Percentiles rank a stretch among this genome's conserved stretches.
Evolutionary conservation across 2,113 vertebrate genomes (phyloP).

Genomic region (Tiliqua scincoides): DNA sequence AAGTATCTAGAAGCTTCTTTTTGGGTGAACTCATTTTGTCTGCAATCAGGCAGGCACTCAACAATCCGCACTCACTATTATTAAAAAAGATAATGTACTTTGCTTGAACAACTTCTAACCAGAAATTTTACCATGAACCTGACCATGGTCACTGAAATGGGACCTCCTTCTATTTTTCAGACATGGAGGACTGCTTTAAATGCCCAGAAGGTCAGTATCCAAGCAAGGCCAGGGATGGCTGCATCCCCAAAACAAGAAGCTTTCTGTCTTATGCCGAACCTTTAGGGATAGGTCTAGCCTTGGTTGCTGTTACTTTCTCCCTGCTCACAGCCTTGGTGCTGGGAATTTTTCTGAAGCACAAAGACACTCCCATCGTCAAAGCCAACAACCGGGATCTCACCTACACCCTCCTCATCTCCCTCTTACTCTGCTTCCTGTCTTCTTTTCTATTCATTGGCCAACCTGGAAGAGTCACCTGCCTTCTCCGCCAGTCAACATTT

Average conservation of each 20-base stretch:
- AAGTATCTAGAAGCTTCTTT: no score
- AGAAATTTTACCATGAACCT: not conserved
- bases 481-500: not conserved
- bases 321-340: not conserved
- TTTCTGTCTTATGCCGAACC: not conserved
- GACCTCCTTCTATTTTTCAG: not conserved
- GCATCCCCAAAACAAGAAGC: not conserved
- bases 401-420: not conserved
- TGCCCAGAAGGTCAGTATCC: not conserved
- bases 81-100: not conserved
- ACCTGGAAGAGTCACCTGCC: not conserved
- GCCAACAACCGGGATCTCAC: not conserved
- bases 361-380: not conserved
- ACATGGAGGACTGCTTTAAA: not conserved
- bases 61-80: no score
- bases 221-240: not conserved
- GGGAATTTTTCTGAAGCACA: not conserved
- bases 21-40: no score
- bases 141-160: not conserved
- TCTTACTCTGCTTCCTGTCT: slow-evolving; percentile 2
- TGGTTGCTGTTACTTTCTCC: not conserved
- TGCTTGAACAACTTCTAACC: not conserved
- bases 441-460: not conserved
- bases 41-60: no score
- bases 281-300: not conserved